A percentile compares a stretch with the other conserved stretches of the same genome.
These are phyloP conservation scores for Tokudaia muenninki DNA, from an alignment of 2,797 vertebrate species.

Conservation along the genomic window DNA sequence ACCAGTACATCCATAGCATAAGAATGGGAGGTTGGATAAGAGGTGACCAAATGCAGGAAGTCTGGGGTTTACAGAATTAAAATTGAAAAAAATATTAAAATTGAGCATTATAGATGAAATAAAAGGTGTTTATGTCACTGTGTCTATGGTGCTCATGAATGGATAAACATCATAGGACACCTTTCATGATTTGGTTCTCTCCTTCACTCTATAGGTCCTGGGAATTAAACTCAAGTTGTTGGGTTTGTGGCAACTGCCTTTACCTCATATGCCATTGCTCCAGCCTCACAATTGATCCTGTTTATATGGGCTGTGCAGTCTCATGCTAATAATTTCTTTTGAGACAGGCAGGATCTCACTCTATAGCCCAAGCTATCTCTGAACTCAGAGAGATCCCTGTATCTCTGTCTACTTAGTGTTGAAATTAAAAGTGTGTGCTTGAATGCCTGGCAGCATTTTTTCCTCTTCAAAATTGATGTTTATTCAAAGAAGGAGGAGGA, in stretches of 20 bases:
- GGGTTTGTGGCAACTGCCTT: not conserved
- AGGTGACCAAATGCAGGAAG: not conserved
- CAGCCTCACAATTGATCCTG: not conserved
- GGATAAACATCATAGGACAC: not conserved
- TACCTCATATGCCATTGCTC: not conserved
- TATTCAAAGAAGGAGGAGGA: not conserved
- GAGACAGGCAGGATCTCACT: not conserved
- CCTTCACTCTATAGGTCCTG: not conserved
- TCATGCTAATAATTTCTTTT: not conserved
- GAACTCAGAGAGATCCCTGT: not conserved
- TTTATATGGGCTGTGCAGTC: not conserved
- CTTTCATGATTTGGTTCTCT: not conserved
- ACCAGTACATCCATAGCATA: not conserved
- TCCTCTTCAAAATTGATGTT: not conserved
- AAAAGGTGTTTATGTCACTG: not conserved
- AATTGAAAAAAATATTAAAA: not conserved
- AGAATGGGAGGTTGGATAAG: not conserved
- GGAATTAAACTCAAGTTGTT: not conserved
- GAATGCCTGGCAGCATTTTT: not conserved
- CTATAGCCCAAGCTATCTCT: not conserved
- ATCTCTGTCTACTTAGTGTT: not conserved
- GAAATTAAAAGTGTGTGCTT: not conserved
- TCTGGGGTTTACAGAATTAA: not conserved
- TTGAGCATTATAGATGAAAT: not conserved
- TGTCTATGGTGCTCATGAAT: not conserved